Conservation (phyloP, 2,113 vertebrate genomes). For the Alethe diademata region DNA sequence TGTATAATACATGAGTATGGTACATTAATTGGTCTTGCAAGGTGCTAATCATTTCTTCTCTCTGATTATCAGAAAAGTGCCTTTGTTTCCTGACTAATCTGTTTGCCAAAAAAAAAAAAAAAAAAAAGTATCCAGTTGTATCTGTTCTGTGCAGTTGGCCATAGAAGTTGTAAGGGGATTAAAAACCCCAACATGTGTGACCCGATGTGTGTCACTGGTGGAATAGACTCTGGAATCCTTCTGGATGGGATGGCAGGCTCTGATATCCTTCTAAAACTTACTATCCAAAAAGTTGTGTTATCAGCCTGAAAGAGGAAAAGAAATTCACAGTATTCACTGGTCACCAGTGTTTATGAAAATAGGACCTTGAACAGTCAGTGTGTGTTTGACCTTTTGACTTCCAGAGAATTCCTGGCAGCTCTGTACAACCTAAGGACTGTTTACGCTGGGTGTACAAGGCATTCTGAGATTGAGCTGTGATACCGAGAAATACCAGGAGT, state of each 20-base stretch:
- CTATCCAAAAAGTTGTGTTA: background rate
- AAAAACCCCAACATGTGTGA: background rate
- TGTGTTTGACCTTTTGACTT: constrained; percentile 26
- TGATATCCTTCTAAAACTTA: background rate
- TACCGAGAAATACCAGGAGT: background rate
- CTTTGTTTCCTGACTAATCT: background rate
- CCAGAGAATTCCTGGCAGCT: background rate
- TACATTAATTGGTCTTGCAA: background rate
- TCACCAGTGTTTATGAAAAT: background rate
- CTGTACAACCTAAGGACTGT: background rate
- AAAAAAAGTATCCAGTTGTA: background rate
- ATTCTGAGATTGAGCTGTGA: background rate
- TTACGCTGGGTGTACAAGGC: accelerated
- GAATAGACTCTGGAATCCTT: background rate
- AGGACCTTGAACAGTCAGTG: background rate
- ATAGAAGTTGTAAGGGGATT: background rate
- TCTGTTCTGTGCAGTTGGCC: background rate
- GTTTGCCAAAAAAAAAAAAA: background rate
- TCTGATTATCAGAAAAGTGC: background rate
- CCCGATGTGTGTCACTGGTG: background rate
- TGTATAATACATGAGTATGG: background rate
- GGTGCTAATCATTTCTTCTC: background rate
- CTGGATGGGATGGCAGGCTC: background rate
- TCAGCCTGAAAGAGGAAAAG: background rate
- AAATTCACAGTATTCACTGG: background rate